Evolutionary conservation across 2,888 invertebrate genomes (phyloP).

Genomic region (Eupithecia exiguata): DNA sequence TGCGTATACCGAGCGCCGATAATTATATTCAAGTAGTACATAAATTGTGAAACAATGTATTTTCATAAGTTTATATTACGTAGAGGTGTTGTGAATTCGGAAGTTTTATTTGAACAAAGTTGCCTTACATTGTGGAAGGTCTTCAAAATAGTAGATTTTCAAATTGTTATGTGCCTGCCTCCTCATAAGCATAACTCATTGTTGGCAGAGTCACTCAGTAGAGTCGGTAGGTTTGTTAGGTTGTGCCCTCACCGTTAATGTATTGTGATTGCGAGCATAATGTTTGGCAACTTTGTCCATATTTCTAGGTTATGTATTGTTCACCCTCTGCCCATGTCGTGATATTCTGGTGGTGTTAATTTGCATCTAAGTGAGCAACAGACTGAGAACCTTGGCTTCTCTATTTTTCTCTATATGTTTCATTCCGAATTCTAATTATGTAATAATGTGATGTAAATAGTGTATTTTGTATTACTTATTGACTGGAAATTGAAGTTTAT

Average conservation of each 20-base stretch:
- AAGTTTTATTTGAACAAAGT: slow-evolving; percentile 28
- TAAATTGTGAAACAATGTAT: slow-evolving; percentile 39
- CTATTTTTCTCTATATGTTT: slow-evolving; percentile 50
- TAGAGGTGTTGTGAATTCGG: slow-evolving; percentile 48
- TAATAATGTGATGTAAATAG: slow-evolving; percentile 72
- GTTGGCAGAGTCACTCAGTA: neutral
- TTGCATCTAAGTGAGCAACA: slow-evolving; percentile 52
- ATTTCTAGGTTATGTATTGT: slow-evolving; percentile 17
- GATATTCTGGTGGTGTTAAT: slow-evolving; percentile 34
- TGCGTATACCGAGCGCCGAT: slow-evolving; percentile 26
- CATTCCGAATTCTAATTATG: slow-evolving; percentile 68
- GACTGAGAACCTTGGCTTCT: slow-evolving; percentile 52
- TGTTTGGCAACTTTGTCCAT: slow-evolving; percentile 18
- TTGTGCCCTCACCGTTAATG: neutral
- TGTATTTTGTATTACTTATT: slow-evolving; percentile 75
- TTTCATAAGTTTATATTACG: slow-evolving; percentile 45
- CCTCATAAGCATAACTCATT: neutral
- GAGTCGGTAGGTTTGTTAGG: neutral
- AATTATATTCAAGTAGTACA: slow-evolving; percentile 30
- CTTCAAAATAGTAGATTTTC: neutral
- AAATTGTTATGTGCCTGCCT: neutral
- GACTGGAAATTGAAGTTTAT: slow-evolving; percentile 52
- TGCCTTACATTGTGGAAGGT: neutral
- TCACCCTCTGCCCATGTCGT: slow-evolving; percentile 16
- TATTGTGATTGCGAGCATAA: neutral